Percentiles rank a stretch among this genome's conserved stretches.
Evolutionary conservation across 1,140 invertebrate genomes (phyloP).

Genomic region (Phymorhynchus buccinoides): DNA sequence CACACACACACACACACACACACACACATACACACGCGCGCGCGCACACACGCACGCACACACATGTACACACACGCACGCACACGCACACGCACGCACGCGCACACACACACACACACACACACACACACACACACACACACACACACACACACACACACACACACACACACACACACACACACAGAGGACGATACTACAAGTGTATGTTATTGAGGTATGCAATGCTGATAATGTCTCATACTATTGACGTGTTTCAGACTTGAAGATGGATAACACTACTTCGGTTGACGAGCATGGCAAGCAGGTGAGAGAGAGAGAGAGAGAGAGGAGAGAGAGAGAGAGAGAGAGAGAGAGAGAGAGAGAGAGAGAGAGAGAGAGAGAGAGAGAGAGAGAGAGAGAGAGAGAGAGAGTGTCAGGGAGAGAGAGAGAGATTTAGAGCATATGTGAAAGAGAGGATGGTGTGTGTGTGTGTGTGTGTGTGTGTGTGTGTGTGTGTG

Average conservation of each 20-base stretch:
- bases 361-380: background rate
- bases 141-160: too few species aligned
- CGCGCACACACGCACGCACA: background rate
- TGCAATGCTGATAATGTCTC: too few species aligned
- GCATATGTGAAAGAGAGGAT: background rate
- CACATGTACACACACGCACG: background rate
- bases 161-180: background rate
- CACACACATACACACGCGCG: background rate
- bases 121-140: background rate
- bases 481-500: too few species aligned
- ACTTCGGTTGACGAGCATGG: too few species aligned
- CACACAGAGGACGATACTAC: too few species aligned
- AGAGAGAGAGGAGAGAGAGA: background rate
- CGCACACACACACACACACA: background rate
- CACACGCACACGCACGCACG: background rate
- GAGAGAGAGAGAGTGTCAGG: background rate
- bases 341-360: background rate
- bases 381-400: constrained; percentile 2
- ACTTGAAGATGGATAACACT: too few species aligned
- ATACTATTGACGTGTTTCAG: too few species aligned
- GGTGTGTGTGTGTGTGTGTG: too few species aligned
- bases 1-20: background rate
- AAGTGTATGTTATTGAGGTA: too few species aligned
- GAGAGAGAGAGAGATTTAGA: background rate
- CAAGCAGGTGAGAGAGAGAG: background rate